Base-by-base conservation (phyloP, 2,888 invertebrate genomes). In the Brachynemurus nebulosus region DNA sequence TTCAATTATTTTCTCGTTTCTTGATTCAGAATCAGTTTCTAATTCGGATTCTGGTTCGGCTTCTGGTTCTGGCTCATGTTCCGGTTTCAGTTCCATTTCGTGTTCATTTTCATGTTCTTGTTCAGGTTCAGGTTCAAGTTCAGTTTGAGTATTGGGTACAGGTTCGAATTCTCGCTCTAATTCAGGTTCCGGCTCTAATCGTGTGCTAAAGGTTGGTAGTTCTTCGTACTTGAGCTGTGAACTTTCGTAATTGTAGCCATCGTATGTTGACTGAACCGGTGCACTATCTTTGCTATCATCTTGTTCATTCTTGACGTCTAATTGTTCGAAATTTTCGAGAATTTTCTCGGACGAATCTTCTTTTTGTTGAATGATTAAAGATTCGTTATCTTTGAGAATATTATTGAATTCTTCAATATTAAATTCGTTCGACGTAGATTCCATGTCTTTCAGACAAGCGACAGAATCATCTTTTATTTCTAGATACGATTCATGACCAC, bases 381-480 rank as follows among this genome's bases (percentile, higher is more conserved):
- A n/a, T n/a, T n/a, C n/a, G n/a, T n/a, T n/a, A n/a, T n/a, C n/a
- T n/a, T n/a, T n/a, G n/a, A n/a, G n/a, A n/a, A n/a, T n/a, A n/a
- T n/a, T n/a, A n/a, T n/a, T n/a, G n/a, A n/a, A n/a, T n/a, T n/a
- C n/a, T n/a, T n/a, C n/a, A n/a, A n/a, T n/a, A n/a, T 33, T 16
- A 14, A n/a, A 33, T 33, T 33, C 16, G 33, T 33, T 33, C 33
- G 33, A 14, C 33, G 33, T 33, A n/a, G 33, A 16, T 33, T 33
- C 16, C 33, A 8, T 33, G 33, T n/a, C 33, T 33, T 33, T 33
- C 16, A 4, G 33, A 33, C 12, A 33, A 6, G 33, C 16, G 4
- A 33, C 5, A 4, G 33, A 33, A 14, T 33, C 33, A n/a, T 33
- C 33, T 33, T 33, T 33, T 16, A 33, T 33, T 33, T 33, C 12